Evolutionary conservation across 1,140 invertebrate genomes (phyloP).

Genomic region (Gyrodactylus bullatarudis): DNA sequence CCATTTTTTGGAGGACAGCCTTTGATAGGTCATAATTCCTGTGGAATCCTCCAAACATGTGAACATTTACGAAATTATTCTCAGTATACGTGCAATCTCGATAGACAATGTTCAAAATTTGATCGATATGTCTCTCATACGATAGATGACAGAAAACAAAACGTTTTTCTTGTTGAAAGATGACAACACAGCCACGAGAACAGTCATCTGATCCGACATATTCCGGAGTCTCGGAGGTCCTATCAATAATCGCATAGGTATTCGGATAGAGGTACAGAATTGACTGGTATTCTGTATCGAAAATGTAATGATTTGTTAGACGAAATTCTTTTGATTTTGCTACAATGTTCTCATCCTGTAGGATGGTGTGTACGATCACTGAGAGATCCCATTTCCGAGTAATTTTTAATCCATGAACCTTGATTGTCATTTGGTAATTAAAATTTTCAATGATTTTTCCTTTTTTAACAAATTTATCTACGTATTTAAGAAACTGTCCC

Average conservation of each 20-base stretch:
- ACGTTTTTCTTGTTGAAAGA: background rate
- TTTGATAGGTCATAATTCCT: background rate
- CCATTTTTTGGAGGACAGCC: background rate
- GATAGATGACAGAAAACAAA: background rate
- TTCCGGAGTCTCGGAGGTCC: background rate
- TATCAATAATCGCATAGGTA: background rate
- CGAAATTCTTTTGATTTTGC: background rate
- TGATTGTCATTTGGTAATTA: no score
- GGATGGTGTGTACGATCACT: no score
- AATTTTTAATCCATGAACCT: no score
- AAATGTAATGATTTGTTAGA: background rate
- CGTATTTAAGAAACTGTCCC: no score
- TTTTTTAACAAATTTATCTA: no score
- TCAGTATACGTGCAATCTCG: background rate
- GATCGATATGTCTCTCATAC: background rate
- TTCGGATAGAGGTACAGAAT: background rate
- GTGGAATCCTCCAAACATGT: background rate
- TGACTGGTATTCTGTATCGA: background rate
- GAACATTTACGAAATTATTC: background rate
- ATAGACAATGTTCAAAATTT: background rate
- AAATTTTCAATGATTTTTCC: no score
- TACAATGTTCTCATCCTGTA: background rate
- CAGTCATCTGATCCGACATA: background rate
- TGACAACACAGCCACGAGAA: background rate
- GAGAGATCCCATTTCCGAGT: no score